phyloP scores from a whole-genome alignment of 2,113 vertebrate genomes.

The Anhinga anhinga region DNA sequence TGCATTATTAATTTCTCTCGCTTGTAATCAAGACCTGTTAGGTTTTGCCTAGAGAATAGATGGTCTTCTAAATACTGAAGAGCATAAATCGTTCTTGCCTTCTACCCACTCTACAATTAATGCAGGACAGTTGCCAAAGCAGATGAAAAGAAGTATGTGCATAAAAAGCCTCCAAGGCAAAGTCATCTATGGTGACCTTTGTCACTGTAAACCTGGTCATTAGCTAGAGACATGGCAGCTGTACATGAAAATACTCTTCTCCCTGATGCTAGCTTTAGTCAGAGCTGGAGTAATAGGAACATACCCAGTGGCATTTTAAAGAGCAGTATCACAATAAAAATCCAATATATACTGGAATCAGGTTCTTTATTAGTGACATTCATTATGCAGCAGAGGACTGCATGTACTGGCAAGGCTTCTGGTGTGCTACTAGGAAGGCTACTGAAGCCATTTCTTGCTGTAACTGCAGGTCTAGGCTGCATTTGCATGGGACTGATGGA shows the following conservation, averaged over 20 bases:
- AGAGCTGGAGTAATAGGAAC: not conserved
- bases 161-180: not conserved
- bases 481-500: not conserved
- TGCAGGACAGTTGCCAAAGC: not conserved
- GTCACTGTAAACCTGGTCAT: not conserved
- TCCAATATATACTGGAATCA: not conserved
- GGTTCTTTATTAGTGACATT: not conserved
- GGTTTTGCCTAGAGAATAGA: not conserved
- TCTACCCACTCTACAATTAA: not conserved
- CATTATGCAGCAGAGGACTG: not conserved
- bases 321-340: not conserved
- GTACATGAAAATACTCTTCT: not conserved
- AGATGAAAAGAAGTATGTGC: not conserved
- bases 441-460: not conserved
- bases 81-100: not conserved
- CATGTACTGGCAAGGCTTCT: not conserved
- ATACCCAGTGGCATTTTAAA: not conserved
- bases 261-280: not conserved
- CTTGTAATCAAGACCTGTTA: not conserved
- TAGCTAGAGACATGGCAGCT: not conserved
- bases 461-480: not conserved
- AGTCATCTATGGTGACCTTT: not conserved
- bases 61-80: not conserved
- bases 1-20: not conserved
- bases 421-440: not conserved